Conservation (phyloP, 92 coral and sea anemone genomes). For the Metridium senile region DNA sequence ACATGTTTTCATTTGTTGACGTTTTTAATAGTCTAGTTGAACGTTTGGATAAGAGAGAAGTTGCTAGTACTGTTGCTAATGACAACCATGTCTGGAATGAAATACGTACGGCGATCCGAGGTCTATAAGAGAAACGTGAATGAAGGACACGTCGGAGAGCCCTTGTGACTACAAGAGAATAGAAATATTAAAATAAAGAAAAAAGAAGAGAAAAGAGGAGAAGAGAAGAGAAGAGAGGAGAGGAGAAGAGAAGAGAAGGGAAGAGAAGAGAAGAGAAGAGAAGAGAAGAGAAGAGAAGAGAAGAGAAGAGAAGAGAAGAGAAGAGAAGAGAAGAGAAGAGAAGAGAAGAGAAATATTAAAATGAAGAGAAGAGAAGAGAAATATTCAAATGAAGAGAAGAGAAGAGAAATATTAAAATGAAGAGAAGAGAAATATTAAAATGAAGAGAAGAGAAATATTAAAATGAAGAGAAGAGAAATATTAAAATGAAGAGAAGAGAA, state of each 20-base stretch:
- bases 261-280: neutral
- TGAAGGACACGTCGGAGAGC: no score
- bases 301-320: constrained; percentile 3
- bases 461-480: no score
- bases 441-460: no score
- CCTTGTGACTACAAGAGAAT: no score
- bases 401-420: no score
- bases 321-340: constrained; percentile 3
- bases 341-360: neutral
- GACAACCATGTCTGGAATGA: neutral
- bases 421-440: no score
- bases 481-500: no score
- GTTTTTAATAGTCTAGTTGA: no score
- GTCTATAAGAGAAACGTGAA: neutral
- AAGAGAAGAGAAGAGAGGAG: neutral
- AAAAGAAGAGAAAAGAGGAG: neutral
- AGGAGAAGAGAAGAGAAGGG: neutral
- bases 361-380: neutral
- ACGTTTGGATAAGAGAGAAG: neutral
- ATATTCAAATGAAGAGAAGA: neutral
- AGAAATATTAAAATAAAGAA: no score
- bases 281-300: neutral
- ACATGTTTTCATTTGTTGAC: neutral
- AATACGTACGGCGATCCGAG: neutral
- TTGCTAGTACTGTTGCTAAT: constrained; percentile 8